phyloP scores from a whole-genome alignment of 2,888 invertebrate genomes.

The Xylocampa areola region DNA sequence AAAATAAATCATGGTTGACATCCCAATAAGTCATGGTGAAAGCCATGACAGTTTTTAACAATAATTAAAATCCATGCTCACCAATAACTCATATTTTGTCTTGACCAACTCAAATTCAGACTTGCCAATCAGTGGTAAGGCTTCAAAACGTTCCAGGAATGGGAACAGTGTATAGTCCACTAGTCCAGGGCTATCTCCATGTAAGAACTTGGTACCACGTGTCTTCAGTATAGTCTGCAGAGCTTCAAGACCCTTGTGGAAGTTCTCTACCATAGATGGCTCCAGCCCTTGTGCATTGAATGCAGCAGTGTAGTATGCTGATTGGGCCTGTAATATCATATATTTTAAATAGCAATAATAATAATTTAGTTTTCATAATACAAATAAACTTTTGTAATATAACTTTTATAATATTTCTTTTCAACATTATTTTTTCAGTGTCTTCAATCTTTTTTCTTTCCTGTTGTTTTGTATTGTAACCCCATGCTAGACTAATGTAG shows the following conservation, averaged over 20 bases:
- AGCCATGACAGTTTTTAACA: too few species aligned
- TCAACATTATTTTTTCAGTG: too few species aligned
- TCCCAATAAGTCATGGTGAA: too few species aligned
- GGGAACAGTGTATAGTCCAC: constrained; percentile 96
- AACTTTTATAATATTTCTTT: too few species aligned
- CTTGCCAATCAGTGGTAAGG: constrained; percentile 90
- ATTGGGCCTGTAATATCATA: constrained; percentile 79
- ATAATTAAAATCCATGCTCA: constrained; percentile 63
- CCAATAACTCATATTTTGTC: constrained; percentile 91
- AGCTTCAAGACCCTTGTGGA: constrained; percentile 89
- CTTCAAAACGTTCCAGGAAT: constrained; percentile 92
- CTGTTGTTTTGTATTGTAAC: too few species aligned
- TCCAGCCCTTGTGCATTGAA: constrained; percentile 77
- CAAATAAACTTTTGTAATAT: too few species aligned
- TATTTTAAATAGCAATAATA: background rate
- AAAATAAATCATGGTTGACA: too few species aligned
- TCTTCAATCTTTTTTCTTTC: too few species aligned
- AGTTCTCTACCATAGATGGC: constrained; percentile 83
- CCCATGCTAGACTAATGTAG: too few species aligned
- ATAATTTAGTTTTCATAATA: too few species aligned
- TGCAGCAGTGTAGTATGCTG: constrained; percentile 88
- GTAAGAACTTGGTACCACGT: constrained; percentile 91
- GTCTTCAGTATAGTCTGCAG: constrained; percentile 91
- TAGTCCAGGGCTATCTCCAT: constrained; percentile 93
- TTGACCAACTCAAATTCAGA: constrained; percentile 91